Conservation (phyloP, 2,797 vertebrate species). For the Melanotaenia boesemani region DNA sequence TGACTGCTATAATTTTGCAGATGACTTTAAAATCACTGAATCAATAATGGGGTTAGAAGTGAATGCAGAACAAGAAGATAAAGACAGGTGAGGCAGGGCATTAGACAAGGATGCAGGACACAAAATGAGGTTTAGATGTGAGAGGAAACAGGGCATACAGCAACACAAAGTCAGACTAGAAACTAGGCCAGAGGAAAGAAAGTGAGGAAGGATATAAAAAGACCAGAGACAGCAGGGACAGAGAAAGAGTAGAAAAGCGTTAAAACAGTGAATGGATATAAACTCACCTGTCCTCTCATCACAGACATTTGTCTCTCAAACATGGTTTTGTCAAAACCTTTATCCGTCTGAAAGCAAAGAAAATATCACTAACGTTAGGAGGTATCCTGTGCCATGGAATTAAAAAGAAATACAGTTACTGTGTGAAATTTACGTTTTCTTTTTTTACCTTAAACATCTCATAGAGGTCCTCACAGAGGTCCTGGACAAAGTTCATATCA, state of each 20-base stretch:
- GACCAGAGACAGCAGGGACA: not conserved
- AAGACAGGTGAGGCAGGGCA: constrained; percentile 5
- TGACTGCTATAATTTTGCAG: too few relatives aligned
- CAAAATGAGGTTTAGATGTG: constrained; percentile 1
- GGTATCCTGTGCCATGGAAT: not conserved
- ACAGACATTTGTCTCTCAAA: constrained; percentile 99
- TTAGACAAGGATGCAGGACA: not conserved
- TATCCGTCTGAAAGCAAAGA: constrained; percentile 86
- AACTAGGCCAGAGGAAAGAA: constrained; percentile 17
- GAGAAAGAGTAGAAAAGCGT: not conserved
- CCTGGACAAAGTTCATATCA: constrained; percentile 99
- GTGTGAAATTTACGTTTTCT: not conserved
- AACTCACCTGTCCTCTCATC: constrained; percentile 96
- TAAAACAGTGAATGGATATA: not conserved
- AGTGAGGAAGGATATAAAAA: constrained; percentile 1
- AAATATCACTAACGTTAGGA: not conserved
- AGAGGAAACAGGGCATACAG: not conserved
- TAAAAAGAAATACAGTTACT: not conserved
- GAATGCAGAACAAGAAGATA: not conserved
- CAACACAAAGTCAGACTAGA: not conserved
- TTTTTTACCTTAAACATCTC: constrained; percentile 92
- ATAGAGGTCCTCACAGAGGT: constrained; percentile 97
- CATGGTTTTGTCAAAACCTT: constrained; percentile 93
- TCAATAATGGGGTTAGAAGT: not conserved
- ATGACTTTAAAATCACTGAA: too few relatives aligned